Evolutionary conservation across 2,888 invertebrate species (phyloP), one percentile per base, ranked within the genome.

Genomic region (Coleophora flavipennella): DNA sequence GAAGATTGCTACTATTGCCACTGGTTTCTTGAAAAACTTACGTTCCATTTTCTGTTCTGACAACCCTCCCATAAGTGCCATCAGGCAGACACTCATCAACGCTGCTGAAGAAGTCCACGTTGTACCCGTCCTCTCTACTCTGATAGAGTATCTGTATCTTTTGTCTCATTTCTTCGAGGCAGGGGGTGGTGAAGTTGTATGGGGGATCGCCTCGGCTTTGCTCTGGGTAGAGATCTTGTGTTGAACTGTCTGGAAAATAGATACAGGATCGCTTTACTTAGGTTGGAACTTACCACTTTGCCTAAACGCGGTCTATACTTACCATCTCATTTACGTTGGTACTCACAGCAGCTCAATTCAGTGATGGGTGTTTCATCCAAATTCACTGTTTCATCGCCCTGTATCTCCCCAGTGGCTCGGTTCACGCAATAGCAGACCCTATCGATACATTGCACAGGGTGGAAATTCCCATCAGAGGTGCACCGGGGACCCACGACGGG

Each of bases 391-490:
- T 51, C 51, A 1, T 53, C 57, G 0, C 56, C 47, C 1, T 42
- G 25, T 2, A 86, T 78, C 4, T 66, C 60, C 0, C 90, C 90
- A 20, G 87, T 87, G 32, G 79, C 45, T 0, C 57, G 52, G 51
- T 90, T 72, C 8, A 91, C 88, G 55, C 92, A 92, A 44, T 87
- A 79, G 55, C 92, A 91, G 4, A 49, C 62, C 25, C 81, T 83
- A 2, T 70, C 76, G 2, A 89, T 67, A 53, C 92, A 92, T 52
- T 92, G 92, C 8, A 92, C 62, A 0, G 86, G 78, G 62, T 91
- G 89, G 66, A 87, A 92, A 53, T 88, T 88, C 0, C 92, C 92
- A 51, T 90, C 88, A 0, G 86, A 60, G 0, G 87, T 74, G 57
- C 92, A 93, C 3, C 90, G 83, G 2, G 89, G 85, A 1, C 80